Evolutionary conservation across 1,140 invertebrate species (phyloP).

Genomic region (Zaprionus kolodkinae): DNA sequence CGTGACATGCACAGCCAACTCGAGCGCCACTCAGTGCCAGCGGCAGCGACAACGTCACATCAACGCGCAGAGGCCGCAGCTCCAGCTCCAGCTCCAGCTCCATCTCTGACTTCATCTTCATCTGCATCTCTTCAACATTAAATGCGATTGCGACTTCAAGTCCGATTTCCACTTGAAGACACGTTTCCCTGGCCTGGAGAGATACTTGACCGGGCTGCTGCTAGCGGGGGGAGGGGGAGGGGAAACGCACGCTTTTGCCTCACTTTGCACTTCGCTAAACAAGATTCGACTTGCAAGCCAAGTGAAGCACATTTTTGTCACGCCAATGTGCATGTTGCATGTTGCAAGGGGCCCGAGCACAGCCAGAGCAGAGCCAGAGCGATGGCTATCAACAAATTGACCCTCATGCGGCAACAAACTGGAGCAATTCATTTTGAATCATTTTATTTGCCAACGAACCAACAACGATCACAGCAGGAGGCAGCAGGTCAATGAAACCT

Average conservation of each 20-base stretch:
- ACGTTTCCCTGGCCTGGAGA: background rate
- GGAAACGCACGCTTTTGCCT: constrained; percentile 20
- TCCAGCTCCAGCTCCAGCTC: constrained; percentile 9
- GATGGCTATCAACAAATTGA: constrained; percentile 58
- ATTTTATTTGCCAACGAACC: constrained; percentile 20
- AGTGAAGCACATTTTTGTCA: constrained; percentile 40
- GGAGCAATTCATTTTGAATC: constrained; percentile 39
- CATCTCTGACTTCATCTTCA: background rate
- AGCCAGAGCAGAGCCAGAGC: constrained; percentile 6
- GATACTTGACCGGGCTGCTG: constrained; percentile 32
- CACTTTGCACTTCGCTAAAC: constrained; percentile 3
- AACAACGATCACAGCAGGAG: background rate
- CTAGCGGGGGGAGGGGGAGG: too few species aligned
- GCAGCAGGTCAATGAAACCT: background rate
- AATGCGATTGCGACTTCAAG: background rate
- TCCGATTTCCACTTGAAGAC: constrained; percentile 5
- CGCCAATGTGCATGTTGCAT: constrained; percentile 60
- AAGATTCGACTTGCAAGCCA: constrained; percentile 15
- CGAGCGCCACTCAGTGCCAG: constrained; percentile 49
- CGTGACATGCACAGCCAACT: constrained; percentile 64
- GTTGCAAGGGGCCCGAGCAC: background rate
- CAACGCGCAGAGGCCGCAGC: constrained; percentile 27
- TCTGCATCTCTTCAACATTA: background rate
- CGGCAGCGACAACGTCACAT: constrained; percentile 36
- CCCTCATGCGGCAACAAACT: constrained; percentile 34